Base-by-base conservation (phyloP, 1,140 invertebrate species). In the Pectinophora gossypiella region DNA sequence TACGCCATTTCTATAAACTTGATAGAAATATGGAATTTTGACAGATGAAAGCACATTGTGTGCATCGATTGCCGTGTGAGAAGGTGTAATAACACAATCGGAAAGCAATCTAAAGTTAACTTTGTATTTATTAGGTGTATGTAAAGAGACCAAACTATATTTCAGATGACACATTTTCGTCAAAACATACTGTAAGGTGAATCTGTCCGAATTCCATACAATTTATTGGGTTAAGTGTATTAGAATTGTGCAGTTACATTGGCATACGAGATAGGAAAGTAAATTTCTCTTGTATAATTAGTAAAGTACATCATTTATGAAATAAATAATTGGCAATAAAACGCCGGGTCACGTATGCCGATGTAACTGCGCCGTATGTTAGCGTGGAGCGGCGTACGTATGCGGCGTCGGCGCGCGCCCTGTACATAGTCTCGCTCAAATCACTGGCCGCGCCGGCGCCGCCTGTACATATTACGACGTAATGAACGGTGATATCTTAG, bases 401-500 rank as follows among this genome's bases (percentile, higher is more conserved):
- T 18, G 4, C 19, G 15, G 46, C 0, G 18, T 13, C 15, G 59
- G 47, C 20, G 59, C 59, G 55, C 44, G 49, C 64, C 51, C 21
- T 80, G 72, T 75, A 80, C 47, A 80, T 75, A 78, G 57, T 52
- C 48, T 68, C 73, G 77, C 75, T 76, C 69, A 78, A 81, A 64
- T 53, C 56, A 52, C 19, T 49, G 62, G 62, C 56, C 48, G 48
- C 61, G 44, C 58, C 58, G 53, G 61, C 40, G 21, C 36, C 45
- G 43, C 48, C 21, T 82, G 79, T 82, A 85, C 64, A 84, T 81
- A 86, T 70, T 79, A 80, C 55, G 55, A 68, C 63, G 64, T 83
- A 85, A 85, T 85, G 78, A 85, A 82, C 75, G 74, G 84, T 87
- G 84, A 87, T 87, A 85, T 81, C 65, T 79, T 87, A 87, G 84